A percentile compares a stretch with the other conserved stretches of the same genome.
Conservation (phyloP, 2,113 vertebrate genomes). For the Saccopteryx leptura region DNA sequence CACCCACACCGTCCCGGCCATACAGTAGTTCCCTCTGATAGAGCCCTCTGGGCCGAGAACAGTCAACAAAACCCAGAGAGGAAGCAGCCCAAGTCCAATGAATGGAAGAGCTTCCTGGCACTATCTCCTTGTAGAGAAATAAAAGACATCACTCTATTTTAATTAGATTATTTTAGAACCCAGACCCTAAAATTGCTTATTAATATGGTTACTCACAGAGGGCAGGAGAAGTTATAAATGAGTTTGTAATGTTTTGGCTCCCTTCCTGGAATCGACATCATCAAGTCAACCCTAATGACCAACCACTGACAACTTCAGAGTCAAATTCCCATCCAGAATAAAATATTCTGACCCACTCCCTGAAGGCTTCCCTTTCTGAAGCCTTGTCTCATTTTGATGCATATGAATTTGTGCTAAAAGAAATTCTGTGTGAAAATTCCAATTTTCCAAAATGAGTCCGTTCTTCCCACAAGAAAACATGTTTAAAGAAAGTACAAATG, state of each 20-base stretch:
- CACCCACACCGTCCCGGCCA: slow-evolving; percentile 33
- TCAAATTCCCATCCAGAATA: slow-evolving; percentile 34
- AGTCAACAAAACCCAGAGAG: slow-evolving; percentile 71
- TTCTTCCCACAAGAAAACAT: slow-evolving; percentile 1
- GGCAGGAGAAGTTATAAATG: not conserved
- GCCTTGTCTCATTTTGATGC: not conserved
- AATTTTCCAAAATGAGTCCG: slow-evolving; percentile 18
- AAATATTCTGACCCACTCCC: slow-evolving; percentile 18
- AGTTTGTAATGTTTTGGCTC: slow-evolving; percentile 40
- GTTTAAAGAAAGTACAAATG: not conserved
- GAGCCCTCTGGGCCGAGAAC: not conserved
- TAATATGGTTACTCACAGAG: slow-evolving; percentile 6
- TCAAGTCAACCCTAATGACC: slow-evolving; percentile 34
- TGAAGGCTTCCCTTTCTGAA: not conserved
- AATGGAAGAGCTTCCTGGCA: slow-evolving; percentile 48
- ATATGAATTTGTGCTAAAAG: not conserved
- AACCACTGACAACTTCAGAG: slow-evolving; percentile 13
- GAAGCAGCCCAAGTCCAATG: slow-evolving; percentile 52
- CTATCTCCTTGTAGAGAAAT: slow-evolving; percentile 35
- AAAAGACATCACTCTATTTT: not conserved
- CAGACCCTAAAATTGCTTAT: slow-evolving; percentile 49
- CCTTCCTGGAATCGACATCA: slow-evolving; percentile 56
- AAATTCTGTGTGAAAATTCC: slow-evolving; percentile 29
- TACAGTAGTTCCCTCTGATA: slow-evolving; percentile 51
- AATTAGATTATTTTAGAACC: slow-evolving; percentile 69